Evolutionary conservation across 2,888 invertebrate species (phyloP).

Genomic region (Ennomos quercinarius): DNA sequence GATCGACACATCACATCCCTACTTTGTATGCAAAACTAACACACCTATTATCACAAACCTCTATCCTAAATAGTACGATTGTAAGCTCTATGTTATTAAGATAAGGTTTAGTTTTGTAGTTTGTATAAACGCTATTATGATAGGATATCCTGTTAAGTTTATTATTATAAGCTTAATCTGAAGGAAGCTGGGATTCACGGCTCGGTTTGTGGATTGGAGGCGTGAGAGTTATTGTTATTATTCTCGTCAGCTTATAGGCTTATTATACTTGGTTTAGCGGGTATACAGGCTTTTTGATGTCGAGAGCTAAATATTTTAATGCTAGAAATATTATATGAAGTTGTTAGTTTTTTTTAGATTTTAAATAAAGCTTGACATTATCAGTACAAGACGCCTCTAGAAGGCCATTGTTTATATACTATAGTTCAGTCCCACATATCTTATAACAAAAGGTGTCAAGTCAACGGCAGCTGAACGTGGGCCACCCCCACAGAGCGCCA

Average conservation of each 20-base stretch:
- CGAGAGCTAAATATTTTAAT: background rate
- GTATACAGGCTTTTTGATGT: slow-evolving; percentile 11
- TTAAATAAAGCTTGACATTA: no score
- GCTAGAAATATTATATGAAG: no score
- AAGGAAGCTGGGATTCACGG: slow-evolving; percentile 52
- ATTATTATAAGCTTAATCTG: slow-evolving; percentile 57
- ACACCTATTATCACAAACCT: slow-evolving; percentile 41
- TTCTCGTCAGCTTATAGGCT: slow-evolving; percentile 32
- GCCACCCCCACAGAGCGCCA: no score
- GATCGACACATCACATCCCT: slow-evolving; percentile 51
- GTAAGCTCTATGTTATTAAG: background rate
- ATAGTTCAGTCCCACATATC: no score
- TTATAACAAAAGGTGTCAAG: no score
- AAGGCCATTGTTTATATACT: no score
- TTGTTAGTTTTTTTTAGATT: no score
- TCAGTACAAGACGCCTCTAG: no score
- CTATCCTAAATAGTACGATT: background rate
- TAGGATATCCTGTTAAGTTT: slow-evolving; percentile 49
- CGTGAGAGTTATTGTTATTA: slow-evolving; percentile 42
- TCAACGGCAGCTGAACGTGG: no score
- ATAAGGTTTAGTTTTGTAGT: slow-evolving; percentile 9
- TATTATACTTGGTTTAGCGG: slow-evolving; percentile 21
- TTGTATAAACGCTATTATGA: slow-evolving; percentile 25
- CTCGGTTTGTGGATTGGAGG: slow-evolving; percentile 41
- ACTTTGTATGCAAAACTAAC: slow-evolving; percentile 65